phyloP scores from a whole-genome alignment of 2,113 vertebrate species.

The Meles meles region DNA sequence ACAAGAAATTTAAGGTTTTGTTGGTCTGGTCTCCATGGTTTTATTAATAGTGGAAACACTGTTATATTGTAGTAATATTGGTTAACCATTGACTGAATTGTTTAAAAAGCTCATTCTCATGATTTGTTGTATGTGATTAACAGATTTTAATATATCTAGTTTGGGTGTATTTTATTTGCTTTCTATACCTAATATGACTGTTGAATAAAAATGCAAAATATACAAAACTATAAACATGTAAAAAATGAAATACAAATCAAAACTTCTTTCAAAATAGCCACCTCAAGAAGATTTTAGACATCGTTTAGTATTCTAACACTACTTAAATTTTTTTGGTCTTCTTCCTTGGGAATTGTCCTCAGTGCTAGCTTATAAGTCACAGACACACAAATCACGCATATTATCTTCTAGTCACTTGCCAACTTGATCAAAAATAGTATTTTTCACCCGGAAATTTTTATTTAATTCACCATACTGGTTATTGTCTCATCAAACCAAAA shows the following conservation, averaged over 20 bases:
- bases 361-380: neutral
- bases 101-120: neutral
- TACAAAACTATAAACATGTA: neutral
- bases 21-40: neutral
- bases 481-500: neutral
- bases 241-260: neutral
- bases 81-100: neutral
- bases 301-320: neutral
- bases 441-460: neutral
- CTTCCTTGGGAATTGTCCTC: neutral
- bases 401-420: conserved; percentile 31
- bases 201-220: neutral
- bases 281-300: neutral
- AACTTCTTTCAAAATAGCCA: neutral
- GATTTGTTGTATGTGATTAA: neutral
- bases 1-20: neutral
- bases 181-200: neutral
- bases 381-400: conserved; percentile 18
- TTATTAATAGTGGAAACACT: neutral
- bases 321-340: neutral
- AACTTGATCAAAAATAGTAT: conserved; percentile 34
- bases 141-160: neutral
- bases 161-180: neutral
- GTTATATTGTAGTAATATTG: neutral
- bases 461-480: neutral